Conservation (phyloP, 2,888 invertebrate species). For the Stenodera caucasica region DNA sequence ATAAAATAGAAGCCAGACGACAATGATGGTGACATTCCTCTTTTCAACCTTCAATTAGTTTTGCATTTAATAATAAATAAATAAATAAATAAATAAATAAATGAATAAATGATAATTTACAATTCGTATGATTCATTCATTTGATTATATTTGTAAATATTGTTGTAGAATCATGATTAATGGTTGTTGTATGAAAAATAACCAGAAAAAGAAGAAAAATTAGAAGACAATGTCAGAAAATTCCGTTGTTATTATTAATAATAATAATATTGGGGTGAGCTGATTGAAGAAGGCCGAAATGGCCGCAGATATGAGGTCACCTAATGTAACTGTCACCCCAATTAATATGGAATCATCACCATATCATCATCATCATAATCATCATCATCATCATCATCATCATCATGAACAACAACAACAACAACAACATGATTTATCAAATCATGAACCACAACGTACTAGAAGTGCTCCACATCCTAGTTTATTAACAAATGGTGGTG, state of each 20-base stretch:
- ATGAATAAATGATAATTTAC: no score
- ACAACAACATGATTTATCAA: constrained; percentile 24
- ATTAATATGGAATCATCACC: constrained; percentile 65
- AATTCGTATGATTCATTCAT: no score
- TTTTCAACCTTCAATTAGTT: constrained; percentile 26
- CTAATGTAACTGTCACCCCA: constrained; percentile 78
- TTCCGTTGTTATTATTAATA: no score
- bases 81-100: no score
- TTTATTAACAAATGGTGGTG: constrained; percentile 40
- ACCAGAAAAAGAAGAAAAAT: no score
- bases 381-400: constrained; percentile 9
- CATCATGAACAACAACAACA: constrained; percentile 16
- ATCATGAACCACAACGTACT: constrained; percentile 40
- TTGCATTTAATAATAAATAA: no score
- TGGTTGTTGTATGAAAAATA: no score
- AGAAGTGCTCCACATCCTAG: constrained; percentile 37
- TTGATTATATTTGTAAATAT: no score
- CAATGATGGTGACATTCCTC: constrained; percentile 20
- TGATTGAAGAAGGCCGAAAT: constrained; percentile 49
- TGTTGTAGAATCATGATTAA: no score
- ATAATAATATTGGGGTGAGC: constrained; percentile 45
- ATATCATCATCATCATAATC: constrained; percentile 25
- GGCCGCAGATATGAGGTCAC: constrained; percentile 55
- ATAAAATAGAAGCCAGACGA: neutral
- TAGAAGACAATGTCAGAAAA: no score